These are phyloP conservation scores for Adelognathus sp. DNA, from an alignment of 2,888 invertebrate species.

Conservation along the genomic window DNA sequence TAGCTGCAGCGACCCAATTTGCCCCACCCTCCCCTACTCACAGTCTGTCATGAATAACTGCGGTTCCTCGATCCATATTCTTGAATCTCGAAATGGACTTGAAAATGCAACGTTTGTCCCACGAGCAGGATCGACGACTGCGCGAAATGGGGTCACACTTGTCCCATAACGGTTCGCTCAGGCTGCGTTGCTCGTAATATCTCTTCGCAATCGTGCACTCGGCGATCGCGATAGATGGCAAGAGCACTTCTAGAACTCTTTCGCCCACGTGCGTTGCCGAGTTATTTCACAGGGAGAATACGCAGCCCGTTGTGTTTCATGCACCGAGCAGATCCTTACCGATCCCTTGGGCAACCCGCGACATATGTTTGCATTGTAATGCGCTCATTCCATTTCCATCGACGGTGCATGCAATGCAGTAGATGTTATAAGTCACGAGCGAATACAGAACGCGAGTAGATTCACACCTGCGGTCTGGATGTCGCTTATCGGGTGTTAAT, in stretches of 20 bases:
- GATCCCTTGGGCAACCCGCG: conserved; percentile 28
- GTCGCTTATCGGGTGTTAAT: conserved; percentile 61
- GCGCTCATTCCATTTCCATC: conserved; percentile 15
- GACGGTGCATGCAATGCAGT: conserved; percentile 34
- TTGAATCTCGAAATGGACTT: conserved; percentile 21
- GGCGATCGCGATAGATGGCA: conserved; percentile 48
- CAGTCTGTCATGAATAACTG: too few species aligned
- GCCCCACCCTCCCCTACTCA: too few species aligned
- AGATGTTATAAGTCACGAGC: conserved; percentile 64
- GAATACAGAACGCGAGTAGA: conserved; percentile 14
- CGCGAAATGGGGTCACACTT: conserved; percentile 61
- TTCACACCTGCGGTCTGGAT: conserved; percentile 63
- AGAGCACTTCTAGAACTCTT: conserved; percentile 3
- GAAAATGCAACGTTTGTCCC: conserved; percentile 19
- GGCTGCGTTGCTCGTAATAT: conserved; percentile 36
- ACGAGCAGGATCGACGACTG: conserved; percentile 9
- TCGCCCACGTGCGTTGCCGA: conserved; percentile 53
- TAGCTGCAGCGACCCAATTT: too few species aligned
- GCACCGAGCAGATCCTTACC: conserved; percentile 40
- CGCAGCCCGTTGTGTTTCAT: conserved; percentile 20
- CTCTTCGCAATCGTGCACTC: conserved; percentile 61
- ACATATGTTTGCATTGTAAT: background rate
- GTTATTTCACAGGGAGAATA: conserved; percentile 53
- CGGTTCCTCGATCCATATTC: too few species aligned
- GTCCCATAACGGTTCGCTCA: conserved; percentile 34